Conservation (phyloP, 2,888 invertebrate genomes). For the Psylliodes chrysocephalus region DNA sequence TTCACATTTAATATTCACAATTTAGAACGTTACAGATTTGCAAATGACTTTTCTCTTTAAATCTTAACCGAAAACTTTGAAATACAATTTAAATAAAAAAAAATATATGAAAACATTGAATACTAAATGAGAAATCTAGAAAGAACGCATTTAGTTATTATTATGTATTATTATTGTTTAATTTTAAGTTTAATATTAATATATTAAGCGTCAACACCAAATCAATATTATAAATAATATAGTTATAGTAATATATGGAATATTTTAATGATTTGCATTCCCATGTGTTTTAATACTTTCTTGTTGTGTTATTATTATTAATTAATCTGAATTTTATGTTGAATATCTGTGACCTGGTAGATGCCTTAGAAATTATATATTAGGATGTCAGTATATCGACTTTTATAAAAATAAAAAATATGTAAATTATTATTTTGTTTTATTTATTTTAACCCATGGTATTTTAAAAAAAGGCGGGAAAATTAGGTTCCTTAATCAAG, state of each 20-base stretch:
- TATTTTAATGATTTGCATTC: conserved; percentile 41
- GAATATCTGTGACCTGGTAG: conserved; percentile 58
- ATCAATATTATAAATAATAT: conserved; percentile 41
- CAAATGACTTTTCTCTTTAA: too few relatives aligned
- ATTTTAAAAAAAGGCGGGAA: too few relatives aligned
- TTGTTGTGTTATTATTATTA: conserved; percentile 45
- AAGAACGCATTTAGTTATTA: neutral
- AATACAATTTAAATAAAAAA: too few relatives aligned
- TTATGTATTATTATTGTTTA: conserved; percentile 24
- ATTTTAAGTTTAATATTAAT: conserved; percentile 32
- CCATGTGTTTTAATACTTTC: conserved; percentile 44
- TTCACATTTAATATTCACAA: neutral
- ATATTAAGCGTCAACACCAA: conserved; percentile 43
- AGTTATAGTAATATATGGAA: conserved; percentile 31
- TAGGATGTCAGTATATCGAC: conserved; percentile 35
- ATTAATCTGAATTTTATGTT: conserved; percentile 47
- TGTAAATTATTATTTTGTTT: conserved; percentile 15
- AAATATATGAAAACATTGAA: too few relatives aligned
- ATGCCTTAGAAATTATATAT: conserved; percentile 57
- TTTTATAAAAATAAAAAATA: conserved; percentile 13
- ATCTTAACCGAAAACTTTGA: too few relatives aligned
- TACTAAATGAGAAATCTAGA: neutral
- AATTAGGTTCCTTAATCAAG: too few relatives aligned
- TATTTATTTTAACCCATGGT: too few relatives aligned
- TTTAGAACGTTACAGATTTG: too few relatives aligned